phyloP scores from a whole-genome alignment of 2,797 vertebrate genomes.

The Sphenodon punctatus region DNA sequence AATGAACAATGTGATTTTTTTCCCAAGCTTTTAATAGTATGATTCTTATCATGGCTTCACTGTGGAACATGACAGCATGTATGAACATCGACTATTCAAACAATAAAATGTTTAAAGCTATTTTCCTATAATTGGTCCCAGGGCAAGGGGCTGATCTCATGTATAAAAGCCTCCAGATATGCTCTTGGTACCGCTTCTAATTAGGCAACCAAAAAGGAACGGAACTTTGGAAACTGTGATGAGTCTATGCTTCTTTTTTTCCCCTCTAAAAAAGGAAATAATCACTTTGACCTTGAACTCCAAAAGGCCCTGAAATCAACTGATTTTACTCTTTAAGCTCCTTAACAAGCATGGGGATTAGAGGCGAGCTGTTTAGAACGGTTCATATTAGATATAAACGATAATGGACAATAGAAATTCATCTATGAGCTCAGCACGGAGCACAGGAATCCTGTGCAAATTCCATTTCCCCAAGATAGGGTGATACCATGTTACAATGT shows the following conservation, averaged over 20 bases:
- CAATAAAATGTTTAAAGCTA: slow-evolving; percentile 65
- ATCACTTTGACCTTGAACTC: slow-evolving; percentile 83
- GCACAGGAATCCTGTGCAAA: slow-evolving; percentile 54
- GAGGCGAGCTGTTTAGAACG: slow-evolving; percentile 60
- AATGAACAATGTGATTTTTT: background rate
- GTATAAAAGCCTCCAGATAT: slow-evolving; percentile 71
- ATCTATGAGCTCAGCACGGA: slow-evolving; percentile 66
- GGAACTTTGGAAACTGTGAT: slow-evolving; percentile 75
- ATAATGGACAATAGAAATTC: slow-evolving; percentile 73
- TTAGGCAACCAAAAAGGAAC: slow-evolving; percentile 72
- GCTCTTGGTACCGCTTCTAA: slow-evolving; percentile 73
- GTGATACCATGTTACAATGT: slow-evolving; percentile 36
- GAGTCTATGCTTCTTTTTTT: slow-evolving; percentile 61
- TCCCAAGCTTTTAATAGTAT: slow-evolving; percentile 27
- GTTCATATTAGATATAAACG: slow-evolving; percentile 74
- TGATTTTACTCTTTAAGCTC: slow-evolving; percentile 77
- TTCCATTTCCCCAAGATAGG: slow-evolving; percentile 61
- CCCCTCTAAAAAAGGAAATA: slow-evolving; percentile 71
- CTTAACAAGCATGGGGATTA: slow-evolving; percentile 78
- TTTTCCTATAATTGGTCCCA: slow-evolving; percentile 78
- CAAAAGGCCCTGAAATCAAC: slow-evolving; percentile 79
- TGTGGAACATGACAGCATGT: slow-evolving; percentile 61
- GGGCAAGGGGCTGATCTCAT: slow-evolving; percentile 71
- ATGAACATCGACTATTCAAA: slow-evolving; percentile 71
- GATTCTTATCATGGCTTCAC: slow-evolving; percentile 48